Evolutionary conservation across 2,113 vertebrate species (phyloP).

Genomic region (Cavia porcellus): DNA sequence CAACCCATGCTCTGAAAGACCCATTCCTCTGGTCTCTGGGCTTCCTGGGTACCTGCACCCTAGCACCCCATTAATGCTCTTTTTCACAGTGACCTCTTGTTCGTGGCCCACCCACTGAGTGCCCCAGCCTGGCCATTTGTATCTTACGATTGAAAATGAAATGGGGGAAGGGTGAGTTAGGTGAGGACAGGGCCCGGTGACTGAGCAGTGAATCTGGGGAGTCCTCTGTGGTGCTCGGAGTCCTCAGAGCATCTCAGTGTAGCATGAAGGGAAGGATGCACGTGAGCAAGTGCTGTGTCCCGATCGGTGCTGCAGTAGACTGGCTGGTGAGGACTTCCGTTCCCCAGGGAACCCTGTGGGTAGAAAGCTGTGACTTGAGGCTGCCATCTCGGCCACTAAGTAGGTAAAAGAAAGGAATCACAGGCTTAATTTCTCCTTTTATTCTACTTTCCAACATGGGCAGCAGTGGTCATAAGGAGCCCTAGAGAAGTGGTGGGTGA

Average conservation of each 20-base stretch:
- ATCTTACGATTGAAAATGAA: constrained; percentile 8
- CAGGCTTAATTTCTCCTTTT: not conserved
- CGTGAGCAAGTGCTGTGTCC: not conserved
- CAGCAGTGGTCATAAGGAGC: not conserved
- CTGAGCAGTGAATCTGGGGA: not conserved
- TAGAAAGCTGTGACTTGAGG: not conserved
- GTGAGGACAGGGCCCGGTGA: not conserved
- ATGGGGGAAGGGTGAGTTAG: not conserved
- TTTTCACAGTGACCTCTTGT: not conserved
- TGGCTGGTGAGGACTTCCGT: not conserved
- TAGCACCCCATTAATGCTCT: not conserved
- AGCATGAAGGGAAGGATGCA: not conserved
- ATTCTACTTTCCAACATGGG: not conserved
- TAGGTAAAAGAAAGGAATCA: not conserved
- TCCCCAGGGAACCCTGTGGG: not conserved
- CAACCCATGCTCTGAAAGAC: not conserved
- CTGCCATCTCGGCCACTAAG: not conserved
- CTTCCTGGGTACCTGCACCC: not conserved
- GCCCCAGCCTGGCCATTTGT: not conserved
- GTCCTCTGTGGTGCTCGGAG: not conserved
- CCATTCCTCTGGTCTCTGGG: not conserved
- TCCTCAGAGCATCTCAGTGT: not conserved
- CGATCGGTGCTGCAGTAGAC: not conserved
- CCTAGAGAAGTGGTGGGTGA: not conserved
- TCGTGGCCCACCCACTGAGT: not conserved